Base-by-base conservation (phyloP, 1,140 invertebrate genomes). In the Subanguina moxae region DNA sequence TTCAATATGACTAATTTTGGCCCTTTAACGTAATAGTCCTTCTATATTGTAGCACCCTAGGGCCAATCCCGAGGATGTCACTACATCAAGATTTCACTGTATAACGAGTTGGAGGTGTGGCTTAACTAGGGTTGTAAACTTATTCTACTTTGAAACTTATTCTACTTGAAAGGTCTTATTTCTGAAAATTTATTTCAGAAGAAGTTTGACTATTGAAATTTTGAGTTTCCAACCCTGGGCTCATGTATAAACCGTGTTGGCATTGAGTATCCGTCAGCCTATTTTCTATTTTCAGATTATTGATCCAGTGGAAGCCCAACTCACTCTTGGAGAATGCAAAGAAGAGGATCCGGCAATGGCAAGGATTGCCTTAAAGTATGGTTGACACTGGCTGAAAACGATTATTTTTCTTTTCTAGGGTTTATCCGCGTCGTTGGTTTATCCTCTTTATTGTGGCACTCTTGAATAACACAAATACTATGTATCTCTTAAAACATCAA, bases 361-460 rank as follows among this genome's bases (percentile, higher is more conserved):
- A 28, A 23, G 64, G 9, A 75, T 73, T 19, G 62, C 57, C 17
- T 72, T 70, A 70, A 56, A 57, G 72, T 76, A 13, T 17, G 27
- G 21, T 65, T 52, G 17, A 5, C n/a, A n/a, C 23, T 52, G 48
- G 3, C 48, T 19, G 15, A 52, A 15, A 15, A 7, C 15, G 3
- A 7, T 52, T 7, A 38, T 11, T 38, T 38, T 5, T 11, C 32
- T 3, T 68, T 72, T 75, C 57, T 17, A 74, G 74, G 23, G 76
- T 77, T 1, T 76, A 76, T 58, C 72, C 63, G n/a, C 76, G 67
- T n/a, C 68, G 75, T 42, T 76, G 75, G 75, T 45, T 76, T 13
- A 73, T 76, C 28, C 57, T 76, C 17, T 21, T 64, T 11, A 73
- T 78, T 17, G 75, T 76, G 8, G 75, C 75, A 11, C 30, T 76